phyloP scores from a whole-genome alignment of 2,113 vertebrate species.

The Aptenodytes patagonicus region DNA sequence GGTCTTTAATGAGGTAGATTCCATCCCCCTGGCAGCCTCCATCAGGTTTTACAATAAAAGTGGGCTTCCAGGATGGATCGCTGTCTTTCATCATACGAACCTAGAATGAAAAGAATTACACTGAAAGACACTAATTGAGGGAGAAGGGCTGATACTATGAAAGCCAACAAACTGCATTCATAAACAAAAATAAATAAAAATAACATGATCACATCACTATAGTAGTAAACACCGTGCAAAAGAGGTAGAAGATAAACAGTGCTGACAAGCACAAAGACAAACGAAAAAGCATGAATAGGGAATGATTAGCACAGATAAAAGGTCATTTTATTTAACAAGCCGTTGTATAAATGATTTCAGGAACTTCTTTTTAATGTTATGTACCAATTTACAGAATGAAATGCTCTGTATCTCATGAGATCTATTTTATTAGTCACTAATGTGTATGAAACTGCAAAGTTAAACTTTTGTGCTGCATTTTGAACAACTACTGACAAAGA shows the following conservation, averaged over 20 bases:
- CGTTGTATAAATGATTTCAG: background rate
- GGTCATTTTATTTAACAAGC: background rate
- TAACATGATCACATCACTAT: background rate
- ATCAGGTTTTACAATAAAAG: constrained; percentile 96
- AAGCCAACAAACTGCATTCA: background rate
- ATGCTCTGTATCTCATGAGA: background rate
- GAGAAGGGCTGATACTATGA: background rate
- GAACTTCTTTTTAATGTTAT: background rate
- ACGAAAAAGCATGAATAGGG: background rate
- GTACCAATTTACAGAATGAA: background rate
- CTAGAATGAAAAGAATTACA: constrained; percentile 57
- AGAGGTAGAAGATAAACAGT: background rate
- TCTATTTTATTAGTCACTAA: background rate
- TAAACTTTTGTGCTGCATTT: background rate
- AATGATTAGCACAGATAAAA: background rate
- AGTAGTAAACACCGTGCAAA: background rate
- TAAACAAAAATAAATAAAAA: background rate
- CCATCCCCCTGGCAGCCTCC: constrained; percentile 95
- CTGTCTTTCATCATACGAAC: constrained; percentile 84
- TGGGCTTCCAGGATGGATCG: constrained; percentile 81
- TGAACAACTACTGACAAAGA: background rate
- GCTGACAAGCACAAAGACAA: background rate
- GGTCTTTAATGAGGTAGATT: constrained; percentile 98
- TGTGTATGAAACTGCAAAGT: background rate
- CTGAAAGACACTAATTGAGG: background rate